These are phyloP conservation scores for Aphidoletes aphidimyza DNA, from an alignment of 2,888 invertebrate species.

Conservation along the genomic window DNA sequence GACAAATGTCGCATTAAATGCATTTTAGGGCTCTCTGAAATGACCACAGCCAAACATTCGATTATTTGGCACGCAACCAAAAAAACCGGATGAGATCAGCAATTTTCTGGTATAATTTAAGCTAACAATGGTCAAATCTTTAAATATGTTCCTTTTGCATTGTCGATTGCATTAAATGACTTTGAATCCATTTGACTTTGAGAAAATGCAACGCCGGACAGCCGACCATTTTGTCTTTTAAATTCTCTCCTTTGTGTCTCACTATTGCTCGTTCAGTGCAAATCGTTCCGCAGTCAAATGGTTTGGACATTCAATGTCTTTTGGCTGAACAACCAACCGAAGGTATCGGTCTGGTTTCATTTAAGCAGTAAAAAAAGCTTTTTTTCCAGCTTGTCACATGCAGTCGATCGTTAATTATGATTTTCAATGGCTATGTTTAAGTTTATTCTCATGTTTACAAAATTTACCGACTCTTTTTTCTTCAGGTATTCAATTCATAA, in stretches of 20 bases:
- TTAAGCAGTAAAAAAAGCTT: not conserved
- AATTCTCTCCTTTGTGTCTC: not conserved
- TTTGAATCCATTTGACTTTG: slow-evolving; percentile 51
- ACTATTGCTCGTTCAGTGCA: too few relatives aligned
- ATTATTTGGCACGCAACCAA: slow-evolving; percentile 9
- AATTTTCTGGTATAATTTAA: slow-evolving; percentile 51
- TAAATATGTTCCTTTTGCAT: not conserved
- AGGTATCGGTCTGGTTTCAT: not conserved
- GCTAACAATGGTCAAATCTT: slow-evolving; percentile 7
- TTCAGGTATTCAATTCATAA: not conserved
- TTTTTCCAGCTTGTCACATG: not conserved
- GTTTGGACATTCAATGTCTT: slow-evolving; percentile 19
- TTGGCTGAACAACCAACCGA: not conserved
- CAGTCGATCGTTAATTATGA: slow-evolving; percentile 19
- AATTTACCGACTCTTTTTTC: too few relatives aligned
- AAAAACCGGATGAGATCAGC: slow-evolving; percentile 37
- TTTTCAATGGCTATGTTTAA: too few relatives aligned
- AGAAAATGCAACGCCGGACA: slow-evolving; percentile 35
- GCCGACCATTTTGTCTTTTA: not conserved
- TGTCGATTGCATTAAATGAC: slow-evolving; percentile 33
- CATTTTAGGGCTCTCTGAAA: too few relatives aligned
- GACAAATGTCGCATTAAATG: slow-evolving; percentile 11
- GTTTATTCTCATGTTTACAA: too few relatives aligned
- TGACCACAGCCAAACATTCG: not conserved
- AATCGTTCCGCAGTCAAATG: not conserved